Base-by-base conservation (phyloP, 2,888 invertebrate species). In the Yponomeuta cagnagella region DNA sequence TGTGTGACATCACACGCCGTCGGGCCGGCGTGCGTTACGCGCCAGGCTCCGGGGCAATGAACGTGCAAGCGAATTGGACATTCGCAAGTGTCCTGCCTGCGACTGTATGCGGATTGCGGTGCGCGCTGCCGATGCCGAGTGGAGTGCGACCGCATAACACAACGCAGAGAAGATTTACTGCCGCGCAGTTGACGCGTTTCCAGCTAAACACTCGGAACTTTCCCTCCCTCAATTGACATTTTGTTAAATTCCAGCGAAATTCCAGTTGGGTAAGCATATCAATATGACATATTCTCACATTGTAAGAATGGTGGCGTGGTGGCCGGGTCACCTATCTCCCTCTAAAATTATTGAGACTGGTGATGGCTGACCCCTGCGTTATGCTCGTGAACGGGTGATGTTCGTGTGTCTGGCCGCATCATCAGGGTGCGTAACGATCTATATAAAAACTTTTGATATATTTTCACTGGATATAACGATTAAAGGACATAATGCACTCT, bases 21-120 rank as follows among this genome's bases (percentile, higher is more conserved):
- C 80, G 79, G 78, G 78, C 52, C 12, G 52, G 82, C 83, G 82
- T 86, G 85, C 85, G 86, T 86, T 81, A 84, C 85, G 80, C 78
- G 58, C 75, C 75, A 79, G 79, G 78, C 78, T 69, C 77, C 74
- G 78, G 88, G 89, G 83, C 90, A 87, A 84, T 88, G 90, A 90
- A 87, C 90, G 87, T 81, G 75, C 79, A 80, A 78, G 83, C 48
- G 85, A 87, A 89, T 90, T 90, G 89, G 89, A 58, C 52, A 15
- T 87, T 86, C 85, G 82, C 83, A 87, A 88, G 86, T 87, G 87
- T 89, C 87, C 87, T 69, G 69, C 69, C 87, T 52, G 52, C 68
- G 68, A 43, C 48, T 69, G 69, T 63, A 23, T 86, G 88, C 85
- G 82, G 82, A 82, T 10, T 86, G 88, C 85, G 82, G 82, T 82